Conservation (phyloP, 2,113 vertebrate genomes). For the Geococcyx californianus region DNA sequence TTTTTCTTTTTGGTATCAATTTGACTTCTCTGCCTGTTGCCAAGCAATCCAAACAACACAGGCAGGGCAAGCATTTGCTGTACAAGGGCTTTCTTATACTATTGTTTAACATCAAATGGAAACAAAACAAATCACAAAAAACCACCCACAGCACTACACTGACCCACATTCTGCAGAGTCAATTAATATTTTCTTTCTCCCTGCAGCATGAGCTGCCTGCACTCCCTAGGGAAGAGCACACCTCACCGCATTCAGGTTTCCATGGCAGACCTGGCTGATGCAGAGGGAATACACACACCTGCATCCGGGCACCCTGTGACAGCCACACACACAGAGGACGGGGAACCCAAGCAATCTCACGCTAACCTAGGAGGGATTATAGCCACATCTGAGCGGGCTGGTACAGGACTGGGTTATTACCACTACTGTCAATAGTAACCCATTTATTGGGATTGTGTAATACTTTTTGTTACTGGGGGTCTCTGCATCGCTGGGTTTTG, state of each 20-base stretch:
- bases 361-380: neutral
- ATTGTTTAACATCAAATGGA: neutral
- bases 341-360: neutral
- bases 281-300: neutral
- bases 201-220: neutral
- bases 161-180: neutral
- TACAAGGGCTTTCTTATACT: neutral
- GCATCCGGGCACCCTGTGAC: neutral
- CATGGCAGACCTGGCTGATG: neutral
- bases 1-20: neutral
- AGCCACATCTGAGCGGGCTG: neutral
- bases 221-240: neutral
- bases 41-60: neutral
- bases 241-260: rapidly evolving
- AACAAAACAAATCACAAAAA: neutral
- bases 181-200: neutral
- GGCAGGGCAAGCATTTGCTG: neutral
- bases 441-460: neutral
- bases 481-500: neutral
- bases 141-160: rapidly evolving
- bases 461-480: neutral
- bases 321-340: neutral
- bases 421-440: neutral
- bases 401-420: neutral
- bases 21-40: neutral